A percentile compares a stretch with the other conserved stretches of the same genome.
Evolutionary conservation across 1,140 invertebrate genomes (phyloP).

Genomic region (Lepidurus arcticus): DNA sequence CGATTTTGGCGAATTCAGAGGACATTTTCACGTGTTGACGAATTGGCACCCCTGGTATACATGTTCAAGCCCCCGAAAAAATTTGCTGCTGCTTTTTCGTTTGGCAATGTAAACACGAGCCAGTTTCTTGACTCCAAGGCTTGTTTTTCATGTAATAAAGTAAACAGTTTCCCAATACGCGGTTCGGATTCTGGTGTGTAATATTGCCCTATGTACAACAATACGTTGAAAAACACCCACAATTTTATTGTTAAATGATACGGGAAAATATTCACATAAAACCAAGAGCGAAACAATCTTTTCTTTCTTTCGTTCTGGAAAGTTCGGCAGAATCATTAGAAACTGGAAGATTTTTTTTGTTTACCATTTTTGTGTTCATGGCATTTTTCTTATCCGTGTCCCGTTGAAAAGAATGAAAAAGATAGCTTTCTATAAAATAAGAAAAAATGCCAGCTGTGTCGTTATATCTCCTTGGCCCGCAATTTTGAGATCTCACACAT

Average conservation of each 20-base stretch:
- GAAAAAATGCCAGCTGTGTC: not conserved
- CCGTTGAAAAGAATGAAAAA: not conserved
- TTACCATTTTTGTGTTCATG: not conserved
- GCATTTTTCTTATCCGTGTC: not conserved
- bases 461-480: not conserved
- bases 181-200: not conserved
- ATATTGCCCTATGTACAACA: constrained; percentile 15
- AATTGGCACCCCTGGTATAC: not conserved
- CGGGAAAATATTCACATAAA: constrained; percentile 13
- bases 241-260: constrained; percentile 1
- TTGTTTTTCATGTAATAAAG: not conserved
- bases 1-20: too few species aligned
- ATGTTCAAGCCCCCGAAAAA: not conserved
- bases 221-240: not conserved
- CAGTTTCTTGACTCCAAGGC: not conserved
- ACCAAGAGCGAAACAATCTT: not conserved
- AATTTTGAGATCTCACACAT: not conserved
- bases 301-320: constrained; percentile 1
- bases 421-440: not conserved
- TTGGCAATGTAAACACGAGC: not conserved
- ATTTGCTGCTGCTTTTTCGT: not conserved
- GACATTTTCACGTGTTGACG: too few species aligned
- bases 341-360: not conserved
- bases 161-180: not conserved
- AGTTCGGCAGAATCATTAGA: not conserved